These are phyloP conservation scores for Sphaerophoria taeniata DNA, from an alignment of 2,888 invertebrate genomes.

Conservation along the genomic window DNA sequence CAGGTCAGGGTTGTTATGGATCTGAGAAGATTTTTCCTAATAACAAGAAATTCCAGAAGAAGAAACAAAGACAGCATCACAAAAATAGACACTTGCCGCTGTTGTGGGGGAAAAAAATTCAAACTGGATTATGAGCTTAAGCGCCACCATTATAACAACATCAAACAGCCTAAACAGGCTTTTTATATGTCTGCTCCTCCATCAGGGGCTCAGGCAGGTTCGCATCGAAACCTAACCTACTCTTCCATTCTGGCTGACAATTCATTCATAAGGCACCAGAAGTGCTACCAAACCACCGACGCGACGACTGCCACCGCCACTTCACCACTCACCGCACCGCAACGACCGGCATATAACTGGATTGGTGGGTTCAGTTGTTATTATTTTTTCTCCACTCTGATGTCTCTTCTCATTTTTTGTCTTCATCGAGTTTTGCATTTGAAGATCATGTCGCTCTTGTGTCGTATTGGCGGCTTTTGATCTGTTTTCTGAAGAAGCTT, in stretches of 20 bases:
- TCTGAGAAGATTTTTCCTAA: constrained; percentile 61
- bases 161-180: constrained; percentile 51
- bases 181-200: constrained; percentile 33
- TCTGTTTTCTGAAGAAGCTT: constrained; percentile 40
- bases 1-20: constrained; percentile 69
- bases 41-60: constrained; percentile 59
- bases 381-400: neutral
- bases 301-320: neutral
- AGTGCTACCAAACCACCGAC: constrained; percentile 68
- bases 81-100: constrained; percentile 73
- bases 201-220: neutral
- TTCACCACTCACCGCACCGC: too few species aligned
- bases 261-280: constrained; percentile 74
- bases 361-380: constrained; percentile 64
- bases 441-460: constrained; percentile 52
- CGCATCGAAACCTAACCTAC: constrained; percentile 18
- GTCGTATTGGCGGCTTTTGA: constrained; percentile 53
- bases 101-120: constrained; percentile 54
- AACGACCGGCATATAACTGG: constrained; percentile 58
- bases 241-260: constrained; percentile 72
- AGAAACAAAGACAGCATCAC: constrained; percentile 59
- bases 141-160: constrained; percentile 65
- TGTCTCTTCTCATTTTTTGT: neutral
- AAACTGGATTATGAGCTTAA: constrained; percentile 74
- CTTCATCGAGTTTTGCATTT: constrained; percentile 69